A percentile compares a stretch with the other conserved stretches of the same genome.
Evolutionary conservation across 1,140 invertebrate species (phyloP).

Genomic region (Mylabris phalerata): DNA sequence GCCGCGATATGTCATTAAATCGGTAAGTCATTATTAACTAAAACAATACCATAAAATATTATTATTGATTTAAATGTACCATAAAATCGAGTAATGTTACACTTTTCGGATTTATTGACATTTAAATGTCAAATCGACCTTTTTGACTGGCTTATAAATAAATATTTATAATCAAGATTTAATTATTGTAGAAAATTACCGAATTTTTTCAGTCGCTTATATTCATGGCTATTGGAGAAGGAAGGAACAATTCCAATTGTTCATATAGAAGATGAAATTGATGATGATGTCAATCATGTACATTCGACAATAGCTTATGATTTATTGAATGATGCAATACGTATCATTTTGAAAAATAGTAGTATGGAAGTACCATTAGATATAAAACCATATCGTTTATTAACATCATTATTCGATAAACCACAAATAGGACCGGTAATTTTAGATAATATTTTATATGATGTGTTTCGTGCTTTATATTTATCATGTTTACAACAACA

Average conservation of each 20-base stretch:
- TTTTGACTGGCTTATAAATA: too few species aligned
- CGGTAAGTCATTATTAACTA: constrained; percentile 44
- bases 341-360: constrained; percentile 53
- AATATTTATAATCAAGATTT: too few species aligned
- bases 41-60: background rate
- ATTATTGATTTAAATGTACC: too few species aligned
- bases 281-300: constrained; percentile 36
- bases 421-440: constrained; percentile 81
- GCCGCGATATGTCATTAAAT: constrained; percentile 90
- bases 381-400: constrained; percentile 74
- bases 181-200: too few species aligned
- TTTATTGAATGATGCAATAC: constrained; percentile 58
- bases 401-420: constrained; percentile 84
- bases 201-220: constrained; percentile 56
- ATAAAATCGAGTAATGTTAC: too few species aligned
- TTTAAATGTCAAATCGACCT: too few species aligned
- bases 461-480: constrained; percentile 66
- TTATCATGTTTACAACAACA: constrained; percentile 38
- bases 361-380: constrained; percentile 55
- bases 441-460: constrained; percentile 76
- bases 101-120: too few species aligned
- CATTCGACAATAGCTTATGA: constrained; percentile 51
- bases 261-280: constrained; percentile 40
- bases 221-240: constrained; percentile 74
- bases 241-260: constrained; percentile 53